These are phyloP conservation scores for Tachina lurida DNA, from an alignment of 2,888 invertebrate genomes.

Conservation along the genomic window DNA sequence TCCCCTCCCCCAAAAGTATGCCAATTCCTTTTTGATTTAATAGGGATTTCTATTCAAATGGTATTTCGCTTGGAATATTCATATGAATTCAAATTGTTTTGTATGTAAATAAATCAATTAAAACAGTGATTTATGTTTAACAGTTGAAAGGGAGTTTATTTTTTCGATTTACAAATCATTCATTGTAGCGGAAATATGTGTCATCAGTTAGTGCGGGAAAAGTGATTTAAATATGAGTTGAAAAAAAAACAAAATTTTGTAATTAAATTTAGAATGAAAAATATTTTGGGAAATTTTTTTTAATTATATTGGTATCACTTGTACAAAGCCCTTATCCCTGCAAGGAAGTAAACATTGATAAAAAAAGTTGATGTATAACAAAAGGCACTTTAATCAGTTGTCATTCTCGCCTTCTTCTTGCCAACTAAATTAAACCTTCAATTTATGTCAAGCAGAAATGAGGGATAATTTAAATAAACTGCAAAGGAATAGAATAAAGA, in stretches of 20 bases:
- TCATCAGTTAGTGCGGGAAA: not conserved
- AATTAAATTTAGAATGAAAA: not conserved
- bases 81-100: not conserved
- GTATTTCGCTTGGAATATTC: not conserved
- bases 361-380: not conserved
- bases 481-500: not conserved
- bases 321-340: not conserved
- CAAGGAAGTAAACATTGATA: constrained; percentile 21
- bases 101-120: constrained; percentile 25
- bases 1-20: not conserved
- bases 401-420: constrained; percentile 10
- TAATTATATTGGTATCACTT: constrained; percentile 23
- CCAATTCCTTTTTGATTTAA: constrained; percentile 1
- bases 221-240: not conserved
- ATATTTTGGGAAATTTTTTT: not conserved
- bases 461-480: not conserved
- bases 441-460: constrained; percentile 33
- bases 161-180: constrained; percentile 23
- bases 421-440: constrained; percentile 44
- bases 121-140: constrained; percentile 39
- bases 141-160: not conserved
- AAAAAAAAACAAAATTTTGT: not conserved
- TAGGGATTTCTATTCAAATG: not conserved
- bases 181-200: not conserved
- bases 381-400: constrained; percentile 42